Conservation (phyloP, 2,113 vertebrate genomes). For the Guaruba guarouba region DNA sequence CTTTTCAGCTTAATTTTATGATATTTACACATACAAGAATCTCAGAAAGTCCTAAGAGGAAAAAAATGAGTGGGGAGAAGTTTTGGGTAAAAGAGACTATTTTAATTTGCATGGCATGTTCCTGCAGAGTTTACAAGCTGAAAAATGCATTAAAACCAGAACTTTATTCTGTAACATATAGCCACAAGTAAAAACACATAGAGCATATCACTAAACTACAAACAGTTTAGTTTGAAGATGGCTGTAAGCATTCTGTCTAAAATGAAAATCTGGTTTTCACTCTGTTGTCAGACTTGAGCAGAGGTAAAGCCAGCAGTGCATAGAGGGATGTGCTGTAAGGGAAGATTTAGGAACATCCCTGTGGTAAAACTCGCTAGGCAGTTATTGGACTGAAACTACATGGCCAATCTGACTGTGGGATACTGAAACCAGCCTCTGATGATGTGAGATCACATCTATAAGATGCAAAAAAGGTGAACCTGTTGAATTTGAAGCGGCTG, state of each 20-base stretch:
- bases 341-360: background rate
- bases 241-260: background rate
- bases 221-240: background rate
- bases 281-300: background rate
- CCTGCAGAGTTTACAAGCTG: conserved; percentile 25
- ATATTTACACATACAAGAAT: background rate
- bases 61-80: background rate
- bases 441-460: fast-evolving
- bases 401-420: background rate
- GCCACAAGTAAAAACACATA: background rate
- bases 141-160: conserved; percentile 12
- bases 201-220: background rate
- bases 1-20: background rate
- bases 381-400: fast-evolving
- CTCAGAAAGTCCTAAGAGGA: background rate
- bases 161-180: background rate
- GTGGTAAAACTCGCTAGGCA: background rate
- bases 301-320: background rate
- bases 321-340: background rate
- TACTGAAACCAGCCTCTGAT: background rate
- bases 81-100: background rate
- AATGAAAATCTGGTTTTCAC: background rate
- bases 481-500: background rate
- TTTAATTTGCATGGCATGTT: background rate
- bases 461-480: background rate